phyloP scores from a whole-genome alignment of 2,888 invertebrate genomes.

The Salticus scenicus region DNA sequence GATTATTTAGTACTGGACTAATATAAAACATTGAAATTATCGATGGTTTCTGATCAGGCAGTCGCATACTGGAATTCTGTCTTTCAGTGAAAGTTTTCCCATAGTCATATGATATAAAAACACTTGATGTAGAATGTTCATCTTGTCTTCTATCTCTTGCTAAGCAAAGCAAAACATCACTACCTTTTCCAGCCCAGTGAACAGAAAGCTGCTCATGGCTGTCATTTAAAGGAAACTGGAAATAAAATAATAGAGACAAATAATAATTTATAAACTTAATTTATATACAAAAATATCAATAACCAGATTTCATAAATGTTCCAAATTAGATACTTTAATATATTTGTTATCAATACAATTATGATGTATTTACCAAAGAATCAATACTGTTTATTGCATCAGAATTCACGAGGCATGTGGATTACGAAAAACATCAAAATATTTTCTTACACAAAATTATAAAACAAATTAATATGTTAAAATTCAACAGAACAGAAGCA shows the following conservation, averaged over 20 bases:
- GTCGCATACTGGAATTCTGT: constrained; percentile 81
- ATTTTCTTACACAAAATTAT: too few relatives aligned
- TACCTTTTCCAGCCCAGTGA: constrained; percentile 92
- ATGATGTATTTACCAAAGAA: too few relatives aligned
- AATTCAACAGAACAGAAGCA: too few relatives aligned
- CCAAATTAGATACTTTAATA: too few relatives aligned
- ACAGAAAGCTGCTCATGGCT: constrained; percentile 92
- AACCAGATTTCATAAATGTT: too few relatives aligned
- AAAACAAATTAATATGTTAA: too few relatives aligned
- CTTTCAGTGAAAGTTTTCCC: constrained; percentile 83
- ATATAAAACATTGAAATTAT: constrained; percentile 89
- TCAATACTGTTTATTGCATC: too few relatives aligned
- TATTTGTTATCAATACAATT: too few relatives aligned
- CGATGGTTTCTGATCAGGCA: constrained; percentile 79
- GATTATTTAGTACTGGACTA: constrained; percentile 86
- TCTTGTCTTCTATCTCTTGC: constrained; percentile 80
- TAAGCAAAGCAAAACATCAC: constrained; percentile 89
- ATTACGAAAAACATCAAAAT: too few relatives aligned
- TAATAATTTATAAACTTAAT: neutral
- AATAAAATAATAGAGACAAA: constrained; percentile 4
- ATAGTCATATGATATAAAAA: constrained; percentile 91
- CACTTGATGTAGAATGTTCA: constrained; percentile 80
- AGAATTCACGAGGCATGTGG: too few relatives aligned
- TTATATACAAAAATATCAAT: neutral
- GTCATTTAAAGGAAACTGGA: constrained; percentile 84